These are phyloP conservation scores for Hypanus sabinus DNA, from an alignment of 2,113 vertebrate genomes.

Conservation along the genomic window DNA sequence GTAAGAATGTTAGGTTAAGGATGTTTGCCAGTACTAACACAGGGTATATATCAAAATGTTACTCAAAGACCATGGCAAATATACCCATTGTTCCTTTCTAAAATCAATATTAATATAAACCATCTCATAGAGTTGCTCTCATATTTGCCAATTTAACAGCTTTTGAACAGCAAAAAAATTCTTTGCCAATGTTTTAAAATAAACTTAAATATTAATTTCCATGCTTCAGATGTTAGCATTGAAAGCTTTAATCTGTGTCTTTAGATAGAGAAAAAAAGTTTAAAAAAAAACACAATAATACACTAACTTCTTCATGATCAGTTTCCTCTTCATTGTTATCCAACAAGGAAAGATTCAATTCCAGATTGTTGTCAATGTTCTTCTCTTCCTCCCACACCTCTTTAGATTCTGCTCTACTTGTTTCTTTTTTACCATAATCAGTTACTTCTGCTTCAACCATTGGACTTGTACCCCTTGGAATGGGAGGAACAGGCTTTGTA, in stretches of 20 bases:
- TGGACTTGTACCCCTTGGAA: constrained; percentile 51
- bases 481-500: constrained; percentile 61
- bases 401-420: constrained; percentile 4
- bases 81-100: background rate
- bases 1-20: background rate
- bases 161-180: background rate
- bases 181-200: background rate
- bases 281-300: background rate
- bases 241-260: background rate
- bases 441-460: constrained; percentile 39
- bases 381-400: constrained; percentile 39
- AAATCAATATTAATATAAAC: background rate
- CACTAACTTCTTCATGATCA: constrained; percentile 78
- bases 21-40: background rate
- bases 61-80: background rate
- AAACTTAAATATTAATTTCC: background rate
- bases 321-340: constrained; percentile 54
- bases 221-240: background rate
- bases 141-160: background rate
- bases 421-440: background rate
- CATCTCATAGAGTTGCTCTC: background rate
- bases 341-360: constrained; percentile 55
- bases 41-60: background rate
- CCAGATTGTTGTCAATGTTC: constrained; percentile 46
- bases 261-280: no score